These are phyloP conservation scores for Scaptomyza pallida DNA, from an alignment of 1,140 invertebrate genomes.

Conservation along the genomic window DNA sequence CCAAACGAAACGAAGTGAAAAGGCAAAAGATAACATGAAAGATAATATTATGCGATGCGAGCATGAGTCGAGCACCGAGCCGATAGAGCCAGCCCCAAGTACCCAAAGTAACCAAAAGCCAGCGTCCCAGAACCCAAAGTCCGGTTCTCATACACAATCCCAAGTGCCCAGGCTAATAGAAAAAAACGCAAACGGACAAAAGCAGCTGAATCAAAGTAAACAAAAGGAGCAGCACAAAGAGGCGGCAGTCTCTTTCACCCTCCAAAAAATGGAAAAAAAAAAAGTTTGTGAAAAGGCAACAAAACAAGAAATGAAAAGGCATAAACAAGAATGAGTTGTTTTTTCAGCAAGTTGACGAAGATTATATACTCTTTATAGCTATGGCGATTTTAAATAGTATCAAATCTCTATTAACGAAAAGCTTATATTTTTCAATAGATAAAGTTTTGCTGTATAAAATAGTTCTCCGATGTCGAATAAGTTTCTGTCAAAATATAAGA, in stretches of 20 bases:
- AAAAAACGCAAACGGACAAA: slow-evolving; percentile 37
- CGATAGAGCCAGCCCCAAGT: slow-evolving; percentile 30
- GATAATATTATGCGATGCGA: slow-evolving; percentile 78
- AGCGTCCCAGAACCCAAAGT: neutral
- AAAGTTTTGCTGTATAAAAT: no score
- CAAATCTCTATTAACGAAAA: no score
- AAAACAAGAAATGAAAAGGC: neutral
- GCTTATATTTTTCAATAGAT: no score
- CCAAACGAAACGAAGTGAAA: slow-evolving; percentile 58
- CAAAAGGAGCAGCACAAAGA: slow-evolving; percentile 39
- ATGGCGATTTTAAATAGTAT: no score
- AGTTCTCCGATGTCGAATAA: no score
- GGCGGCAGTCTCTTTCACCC: neutral
- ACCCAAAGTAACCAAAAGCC: neutral
- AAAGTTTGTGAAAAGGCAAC: neutral
- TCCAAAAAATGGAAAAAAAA: slow-evolving; percentile 5
- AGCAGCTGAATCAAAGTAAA: slow-evolving; percentile 47
- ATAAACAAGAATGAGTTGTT: neutral
- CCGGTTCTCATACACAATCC: neutral
- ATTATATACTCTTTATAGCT: neutral
- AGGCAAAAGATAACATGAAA: slow-evolving; percentile 79
- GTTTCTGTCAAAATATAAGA: no score
- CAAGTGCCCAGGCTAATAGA: slow-evolving; percentile 22
- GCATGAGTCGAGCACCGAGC: slow-evolving; percentile 40
- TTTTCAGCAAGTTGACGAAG: neutral